Evolutionary conservation across 2,888 invertebrate genomes (phyloP).

Genomic region (Exephanes ischioxanthus): DNA sequence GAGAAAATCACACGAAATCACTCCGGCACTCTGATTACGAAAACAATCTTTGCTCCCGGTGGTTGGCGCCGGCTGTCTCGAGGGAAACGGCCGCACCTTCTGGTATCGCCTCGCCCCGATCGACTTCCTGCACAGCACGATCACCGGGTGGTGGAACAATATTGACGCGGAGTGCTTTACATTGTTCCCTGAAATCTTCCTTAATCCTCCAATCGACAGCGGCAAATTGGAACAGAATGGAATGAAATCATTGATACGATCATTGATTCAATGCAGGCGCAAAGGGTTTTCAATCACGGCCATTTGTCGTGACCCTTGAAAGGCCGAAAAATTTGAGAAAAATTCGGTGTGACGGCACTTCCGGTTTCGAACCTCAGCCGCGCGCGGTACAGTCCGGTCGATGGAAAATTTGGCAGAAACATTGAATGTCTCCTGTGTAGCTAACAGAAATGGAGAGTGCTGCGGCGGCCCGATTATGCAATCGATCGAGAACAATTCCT

Average conservation of each 20-base stretch:
- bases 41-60: conserved; percentile 20
- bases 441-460: background rate
- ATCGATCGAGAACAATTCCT: conserved; percentile 59
- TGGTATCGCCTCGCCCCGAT: background rate
- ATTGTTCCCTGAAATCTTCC: background rate
- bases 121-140: conserved; percentile 5
- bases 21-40: conserved; percentile 13
- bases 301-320: background rate
- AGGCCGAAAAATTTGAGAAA: background rate
- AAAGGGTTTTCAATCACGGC: too few relatives aligned
- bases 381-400: too few relatives aligned
- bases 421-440: background rate
- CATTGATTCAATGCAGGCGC: background rate
- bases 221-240: background rate
- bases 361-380: too few relatives aligned
- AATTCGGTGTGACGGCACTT: too few relatives aligned
- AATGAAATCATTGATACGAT: background rate
- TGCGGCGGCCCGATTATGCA: conserved; percentile 35
- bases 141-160: conserved; percentile 12
- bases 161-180: conserved; percentile 12
- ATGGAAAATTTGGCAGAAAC: background rate
- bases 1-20: conserved; percentile 7
- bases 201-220: background rate
- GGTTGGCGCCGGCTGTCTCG: conserved; percentile 12
- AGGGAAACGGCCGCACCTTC: conserved; percentile 11